Base-by-base conservation (phyloP, 2,113 vertebrate genomes). In the Hemibagrus wyckioides region DNA sequence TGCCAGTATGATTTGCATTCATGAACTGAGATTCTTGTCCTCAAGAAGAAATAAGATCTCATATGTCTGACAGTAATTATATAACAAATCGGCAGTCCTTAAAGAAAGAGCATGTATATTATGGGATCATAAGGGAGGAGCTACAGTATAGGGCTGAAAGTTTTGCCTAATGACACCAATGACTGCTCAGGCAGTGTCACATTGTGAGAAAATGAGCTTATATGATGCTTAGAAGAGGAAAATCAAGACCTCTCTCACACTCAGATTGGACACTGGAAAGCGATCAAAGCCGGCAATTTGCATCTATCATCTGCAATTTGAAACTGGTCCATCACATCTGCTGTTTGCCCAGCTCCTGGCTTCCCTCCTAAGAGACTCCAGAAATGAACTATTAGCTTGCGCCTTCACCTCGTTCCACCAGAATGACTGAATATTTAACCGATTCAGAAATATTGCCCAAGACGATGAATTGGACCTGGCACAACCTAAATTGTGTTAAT, bases 381-480 rank as follows among this genome's bases (percentile, higher is more conserved):
- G 89, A 92, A 91, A 93, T 91, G 88, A 92, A 89, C 91, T 88
- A 93, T 93, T 93, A 89, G 54, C 61, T 90, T 52, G 86, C 88
- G 52, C 77, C 86, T 93, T 89, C 90, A 89, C 88, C 89, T 90
- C 93, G 89, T 88, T 89, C 92, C 87, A 69, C 50, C 41, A 81
- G 88, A 92, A 88, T 90, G 88, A 92, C 88, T 90, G 88, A 82
- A 80, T 93, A 90, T 91, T 93, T 94, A 92, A 94, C 81, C 52
- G 89, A 80, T 90, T 91, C 91, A 91, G 91, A 94, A 93, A 90
- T 91, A 93, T 89, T 91, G 89, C 86, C 86, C 39, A 83, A 69
- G 91, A 92, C 92, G 87, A 88, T 81, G 87, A 94, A 96, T 93
- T 93, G 91, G 93, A 94, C 80, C 39, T 95, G 95, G 93, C 95